Base-by-base conservation (phyloP, 1,140 invertebrate genomes). In the Drosophila auraria region DNA sequence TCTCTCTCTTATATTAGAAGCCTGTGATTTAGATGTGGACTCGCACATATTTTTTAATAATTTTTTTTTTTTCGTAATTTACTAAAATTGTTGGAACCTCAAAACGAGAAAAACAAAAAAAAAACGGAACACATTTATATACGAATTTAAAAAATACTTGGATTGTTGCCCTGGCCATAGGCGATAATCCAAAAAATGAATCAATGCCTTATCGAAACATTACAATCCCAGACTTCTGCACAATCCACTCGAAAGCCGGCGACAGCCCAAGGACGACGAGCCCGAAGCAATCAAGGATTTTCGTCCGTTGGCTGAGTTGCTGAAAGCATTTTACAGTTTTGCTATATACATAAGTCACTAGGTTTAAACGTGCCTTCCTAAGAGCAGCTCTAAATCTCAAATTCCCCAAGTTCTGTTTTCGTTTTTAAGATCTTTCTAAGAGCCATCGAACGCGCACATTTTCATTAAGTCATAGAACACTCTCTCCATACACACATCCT, bases 11-110 rank as follows among this genome's bases (percentile, higher is more conserved):
- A 91, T 91, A 81, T 86, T 91, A 91, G 87, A 89, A 91, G 82
- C 77, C 87, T 91, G 87, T 91, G 87, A 91, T 91, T 90, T 91
- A 91, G 80, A 91, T 83, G 87, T 90, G 87, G 87, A 83, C 75
- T 81, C 77, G 80, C 73, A 74, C 58, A 53, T 62, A 56, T 70
- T 71, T 74, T 78, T 80, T 70, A 25, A 78, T 81, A 25, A 57
- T 78, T 64, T 71, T 70, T 54, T 49, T 17, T 57, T 27, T 47
- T 66, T 47, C 20, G 20, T 20, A 20, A 20, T 38, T 20, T 30
- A 64, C 30, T 20, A 63, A 51, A 83, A 84, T 78, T 81, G 68
- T 79, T 61, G 63, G 58, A 83, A 83, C 62, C 78, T 69, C 42
- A 63, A 59, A 62, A 78, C 30, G 7, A 30, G 30, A 64, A 44